Conservation (phyloP, 2,113 vertebrate species). For the Zosterops japonicus region DNA sequence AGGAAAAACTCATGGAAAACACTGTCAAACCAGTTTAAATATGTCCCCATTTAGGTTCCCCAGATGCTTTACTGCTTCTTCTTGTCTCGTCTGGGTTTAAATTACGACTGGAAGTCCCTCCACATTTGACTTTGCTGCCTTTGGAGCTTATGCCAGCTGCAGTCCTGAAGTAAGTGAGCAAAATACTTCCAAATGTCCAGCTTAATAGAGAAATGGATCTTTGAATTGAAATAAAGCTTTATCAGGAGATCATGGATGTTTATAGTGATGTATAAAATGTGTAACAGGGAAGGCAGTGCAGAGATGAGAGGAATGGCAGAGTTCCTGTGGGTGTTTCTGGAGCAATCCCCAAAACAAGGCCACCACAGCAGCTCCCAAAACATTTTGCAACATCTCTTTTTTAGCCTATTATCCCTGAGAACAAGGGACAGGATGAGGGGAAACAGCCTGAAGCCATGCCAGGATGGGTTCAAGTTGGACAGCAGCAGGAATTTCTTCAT, state of each 20-base stretch:
- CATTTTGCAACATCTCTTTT: background rate
- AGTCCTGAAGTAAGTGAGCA: background rate
- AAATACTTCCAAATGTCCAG: background rate
- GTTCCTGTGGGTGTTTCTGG: background rate
- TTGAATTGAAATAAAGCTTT: background rate
- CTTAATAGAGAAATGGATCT: background rate
- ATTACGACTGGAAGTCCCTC: background rate
- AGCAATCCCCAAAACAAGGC: background rate
- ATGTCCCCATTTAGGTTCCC: background rate
- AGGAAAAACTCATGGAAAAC: slow-evolving; percentile 22
- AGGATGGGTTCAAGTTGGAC: background rate
- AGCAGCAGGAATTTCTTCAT: background rate
- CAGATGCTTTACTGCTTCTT: slow-evolving; percentile 7
- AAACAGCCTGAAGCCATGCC: background rate
- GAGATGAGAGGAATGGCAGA: background rate
- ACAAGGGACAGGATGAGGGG: background rate
- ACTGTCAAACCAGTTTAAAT: background rate
- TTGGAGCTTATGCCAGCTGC: slow-evolving; percentile 3
- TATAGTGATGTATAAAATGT: background rate
- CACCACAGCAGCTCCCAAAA: background rate
- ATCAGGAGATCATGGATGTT: background rate
- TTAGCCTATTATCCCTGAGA: background rate
- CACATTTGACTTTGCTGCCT: background rate
- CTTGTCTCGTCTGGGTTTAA: background rate
- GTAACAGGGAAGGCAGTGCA: background rate